Percentiles rank a stretch among this genome's conserved stretches.
Evolutionary conservation across 2,888 invertebrate species (phyloP).

Genomic region (Protodeltote pygarga): DNA sequence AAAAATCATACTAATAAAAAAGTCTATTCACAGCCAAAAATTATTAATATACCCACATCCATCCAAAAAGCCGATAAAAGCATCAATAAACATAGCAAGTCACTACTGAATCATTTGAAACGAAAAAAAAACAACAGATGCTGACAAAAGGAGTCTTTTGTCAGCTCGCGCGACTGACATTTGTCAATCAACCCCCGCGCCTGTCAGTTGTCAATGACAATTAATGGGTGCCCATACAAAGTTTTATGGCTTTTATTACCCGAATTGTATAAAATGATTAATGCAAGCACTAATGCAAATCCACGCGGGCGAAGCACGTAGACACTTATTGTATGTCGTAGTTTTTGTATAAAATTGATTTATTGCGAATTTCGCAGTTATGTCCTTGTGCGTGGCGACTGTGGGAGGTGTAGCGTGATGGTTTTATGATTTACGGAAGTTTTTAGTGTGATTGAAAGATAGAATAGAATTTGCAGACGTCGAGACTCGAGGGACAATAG

Average conservation of each 20-base stretch:
- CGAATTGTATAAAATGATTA: constrained; percentile 83
- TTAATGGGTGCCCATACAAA: constrained; percentile 83
- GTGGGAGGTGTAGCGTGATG: constrained; percentile 59
- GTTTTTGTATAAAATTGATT: constrained; percentile 82
- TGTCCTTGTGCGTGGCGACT: constrained; percentile 59
- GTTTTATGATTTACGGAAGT: constrained; percentile 14
- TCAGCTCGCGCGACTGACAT: constrained; percentile 74
- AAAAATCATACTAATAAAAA: constrained; percentile 22
- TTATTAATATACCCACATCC: constrained; percentile 31
- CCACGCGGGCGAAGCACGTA: constrained; percentile 73
- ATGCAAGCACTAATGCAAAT: constrained; percentile 86
- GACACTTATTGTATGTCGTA: constrained; percentile 66
- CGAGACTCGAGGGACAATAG: not conserved
- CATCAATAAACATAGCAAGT: constrained; percentile 50
- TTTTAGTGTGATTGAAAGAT: constrained; percentile 1
- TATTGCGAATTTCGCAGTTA: constrained; percentile 71
- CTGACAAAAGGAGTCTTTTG: constrained; percentile 51
- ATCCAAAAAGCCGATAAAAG: constrained; percentile 32
- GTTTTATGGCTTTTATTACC: constrained; percentile 83
- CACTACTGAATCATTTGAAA: constrained; percentile 49
- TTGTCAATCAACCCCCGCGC: constrained; percentile 83
- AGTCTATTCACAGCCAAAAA: constrained; percentile 3
- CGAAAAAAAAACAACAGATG: constrained; percentile 46
- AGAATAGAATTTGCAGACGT: not conserved
- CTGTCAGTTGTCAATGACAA: constrained; percentile 85